A percentile compares a stretch with the other conserved stretches of the same genome.
phyloP scores from a whole-genome alignment of 2,113 vertebrate genomes.

The Tenebrosternarchus preto region DNA sequence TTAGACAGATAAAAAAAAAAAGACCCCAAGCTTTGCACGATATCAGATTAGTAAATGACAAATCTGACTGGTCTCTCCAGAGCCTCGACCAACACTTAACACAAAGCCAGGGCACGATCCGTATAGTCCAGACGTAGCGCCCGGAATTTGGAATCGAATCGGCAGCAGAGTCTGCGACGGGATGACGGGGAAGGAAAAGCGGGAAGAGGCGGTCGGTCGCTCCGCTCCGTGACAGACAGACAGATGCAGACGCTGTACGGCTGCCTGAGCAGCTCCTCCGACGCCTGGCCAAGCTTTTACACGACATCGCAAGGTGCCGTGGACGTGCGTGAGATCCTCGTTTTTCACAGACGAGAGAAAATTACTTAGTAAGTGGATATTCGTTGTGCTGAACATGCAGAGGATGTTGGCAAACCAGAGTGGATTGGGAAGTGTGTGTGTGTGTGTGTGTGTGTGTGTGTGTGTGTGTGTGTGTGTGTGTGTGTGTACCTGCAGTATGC shows the following conservation, averaged over 20 bases:
- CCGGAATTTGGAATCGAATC: too few relatives aligned
- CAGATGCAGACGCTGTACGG: slow-evolving; percentile 34
- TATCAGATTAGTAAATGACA: not conserved
- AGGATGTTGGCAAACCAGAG: not conserved
- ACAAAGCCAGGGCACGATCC: not conserved
- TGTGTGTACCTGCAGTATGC: too few relatives aligned
- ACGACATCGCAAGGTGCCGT: not conserved
- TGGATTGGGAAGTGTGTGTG: too few relatives aligned
- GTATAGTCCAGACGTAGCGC: too few relatives aligned
- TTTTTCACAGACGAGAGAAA: not conserved
- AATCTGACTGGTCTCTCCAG: not conserved
- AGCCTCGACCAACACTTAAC: not conserved
- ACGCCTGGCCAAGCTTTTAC: not conserved
- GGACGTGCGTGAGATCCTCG: not conserved
- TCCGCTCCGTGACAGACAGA: slow-evolving; percentile 12
- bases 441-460: not conserved
- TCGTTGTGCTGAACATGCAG: not conserved
- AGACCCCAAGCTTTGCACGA: not conserved
- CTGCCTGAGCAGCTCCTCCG: slow-evolving; percentile 4
- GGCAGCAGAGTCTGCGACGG: too few relatives aligned
- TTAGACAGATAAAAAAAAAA: too few relatives aligned
- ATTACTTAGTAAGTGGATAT: not conserved
- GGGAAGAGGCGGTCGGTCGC: too few relatives aligned
- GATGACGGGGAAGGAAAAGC: not conserved
- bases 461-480: not conserved